Evolutionary conservation across 2,113 vertebrate species (phyloP).

Genomic region (Psilopsiagon aurifrons): DNA sequence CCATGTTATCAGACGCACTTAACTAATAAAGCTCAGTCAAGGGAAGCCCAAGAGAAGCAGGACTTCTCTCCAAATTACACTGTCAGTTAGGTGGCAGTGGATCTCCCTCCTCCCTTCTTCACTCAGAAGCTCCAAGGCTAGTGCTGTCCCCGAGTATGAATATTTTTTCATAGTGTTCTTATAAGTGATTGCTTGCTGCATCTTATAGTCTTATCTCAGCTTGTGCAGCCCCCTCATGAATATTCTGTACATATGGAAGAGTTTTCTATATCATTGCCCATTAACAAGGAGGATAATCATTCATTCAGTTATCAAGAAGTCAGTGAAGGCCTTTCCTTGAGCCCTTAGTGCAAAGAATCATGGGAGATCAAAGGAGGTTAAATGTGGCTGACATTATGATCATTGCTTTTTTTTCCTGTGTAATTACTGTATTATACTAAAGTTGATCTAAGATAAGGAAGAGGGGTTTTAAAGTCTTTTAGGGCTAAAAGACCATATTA

Average conservation of each 20-base stretch:
- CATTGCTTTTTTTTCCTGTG: constrained; percentile 67
- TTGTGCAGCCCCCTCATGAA: constrained; percentile 97
- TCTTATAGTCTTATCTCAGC: constrained; percentile 91
- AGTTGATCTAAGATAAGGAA: constrained; percentile 75
- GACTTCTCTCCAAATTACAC: background rate
- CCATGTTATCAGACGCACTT: rapidly evolving
- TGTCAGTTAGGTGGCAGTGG: background rate
- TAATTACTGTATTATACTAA: constrained; percentile 80
- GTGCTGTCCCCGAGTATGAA: constrained; percentile 15
- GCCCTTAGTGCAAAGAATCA: constrained; percentile 72
- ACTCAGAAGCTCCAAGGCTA: background rate
- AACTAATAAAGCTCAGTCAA: background rate
- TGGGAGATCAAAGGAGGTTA: constrained; percentile 79
- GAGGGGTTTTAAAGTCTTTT: constrained; percentile 84
- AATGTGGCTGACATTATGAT: constrained; percentile 79
- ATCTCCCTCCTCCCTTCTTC: background rate
- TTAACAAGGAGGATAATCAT: constrained; percentile 97
- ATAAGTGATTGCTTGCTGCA: constrained; percentile 79
- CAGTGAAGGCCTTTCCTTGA: constrained; percentile 85
- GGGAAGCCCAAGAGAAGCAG: background rate
- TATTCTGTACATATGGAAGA: constrained; percentile 93
- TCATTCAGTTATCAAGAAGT: constrained; percentile 98
- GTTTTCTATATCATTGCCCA: constrained; percentile 95
- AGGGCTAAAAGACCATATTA: constrained; percentile 75
- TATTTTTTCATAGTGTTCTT: constrained; percentile 59